A percentile compares a stretch with the other conserved stretches of the same genome.
These are phyloP conservation scores for Apostichopus parvimensis DNA, from an alignment of 35 echinoderm and acorn worm genomes.

Conservation along the genomic window DNA sequence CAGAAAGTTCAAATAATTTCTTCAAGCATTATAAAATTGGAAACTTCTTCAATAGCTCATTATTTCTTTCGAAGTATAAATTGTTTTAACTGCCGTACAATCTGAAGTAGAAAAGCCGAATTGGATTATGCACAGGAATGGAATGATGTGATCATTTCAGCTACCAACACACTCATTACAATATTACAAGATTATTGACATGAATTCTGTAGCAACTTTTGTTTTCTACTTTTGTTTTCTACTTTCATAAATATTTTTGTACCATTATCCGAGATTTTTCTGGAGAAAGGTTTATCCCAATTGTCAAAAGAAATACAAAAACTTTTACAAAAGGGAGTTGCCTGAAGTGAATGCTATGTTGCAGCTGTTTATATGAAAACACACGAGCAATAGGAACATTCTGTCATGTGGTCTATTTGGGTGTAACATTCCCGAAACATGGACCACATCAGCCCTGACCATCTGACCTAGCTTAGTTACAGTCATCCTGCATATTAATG, in stretches of 20 bases:
- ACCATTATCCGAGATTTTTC: too few relatives aligned
- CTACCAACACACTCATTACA: not conserved
- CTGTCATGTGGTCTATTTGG: too few relatives aligned
- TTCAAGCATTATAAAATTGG: not conserved
- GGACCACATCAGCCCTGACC: too few relatives aligned
- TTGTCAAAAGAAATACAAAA: too few relatives aligned
- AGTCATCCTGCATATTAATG: too few relatives aligned
- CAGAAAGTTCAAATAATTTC: not conserved
- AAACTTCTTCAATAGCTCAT: not conserved
- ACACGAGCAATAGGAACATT: too few relatives aligned
- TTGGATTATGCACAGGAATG: not conserved
- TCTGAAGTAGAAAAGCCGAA: not conserved
- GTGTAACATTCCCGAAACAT: too few relatives aligned
- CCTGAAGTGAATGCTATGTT: too few relatives aligned
- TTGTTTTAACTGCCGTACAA: not conserved
- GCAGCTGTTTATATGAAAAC: too few relatives aligned
- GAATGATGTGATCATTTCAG: not conserved
- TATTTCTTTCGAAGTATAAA: not conserved
- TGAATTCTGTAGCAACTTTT: not conserved
- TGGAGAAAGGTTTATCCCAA: too few relatives aligned
- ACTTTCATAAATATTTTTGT: not conserved
- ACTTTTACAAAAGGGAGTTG: too few relatives aligned
- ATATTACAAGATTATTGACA: not conserved
- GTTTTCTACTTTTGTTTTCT: not conserved
- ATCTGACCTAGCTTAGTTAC: too few relatives aligned